Base-by-base conservation (phyloP, 2,888 invertebrate species). In the Myopa tessellatipennis region DNA sequence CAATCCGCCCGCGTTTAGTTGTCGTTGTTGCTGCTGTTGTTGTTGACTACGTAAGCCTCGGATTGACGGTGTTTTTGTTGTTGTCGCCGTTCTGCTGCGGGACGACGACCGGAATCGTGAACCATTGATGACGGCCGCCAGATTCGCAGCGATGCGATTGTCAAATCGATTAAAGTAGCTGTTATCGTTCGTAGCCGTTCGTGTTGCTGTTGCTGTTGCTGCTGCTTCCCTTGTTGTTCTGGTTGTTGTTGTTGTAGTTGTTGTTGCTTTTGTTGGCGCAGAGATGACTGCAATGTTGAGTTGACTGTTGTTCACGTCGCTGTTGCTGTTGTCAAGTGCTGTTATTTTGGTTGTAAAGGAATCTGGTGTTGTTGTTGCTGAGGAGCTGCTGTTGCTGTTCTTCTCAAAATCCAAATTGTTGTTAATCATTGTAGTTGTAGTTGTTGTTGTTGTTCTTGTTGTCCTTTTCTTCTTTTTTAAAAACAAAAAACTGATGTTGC, bases 321-420 rank as follows among this genome's bases (percentile, higher is more conserved):
- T 69, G 78, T 73, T 74, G 78, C 71, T 76, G 74, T 70, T 70
- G 77, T 79, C 36, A 6, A 10, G 18, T 14, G 81, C 77, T 73
- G 61, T 34, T 72, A 77, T 79, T 50, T 50, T 69, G 36, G 76
- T 55, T 75, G 63, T 68, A 40, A 73, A 45, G 8, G 77, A 34
- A 50, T 70, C 50, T 16, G 77, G 45, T 38, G 74, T 58, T 73
- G 73, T 74, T 70, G 80, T 79, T 67, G 77, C 80, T 80, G 78
- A 78, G 7, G 60, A 60, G 69, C 69, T 60, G 69, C 60, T 82
- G 80, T 82, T 84, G 81, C 83, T 85, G 83, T 85, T 86, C 82
- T 84, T 87, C 80, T 86, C 86, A 79, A 85, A 87, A 82, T 87
- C 86, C 84, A 88, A 85, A 85, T 87, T 87, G 84, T 87, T 87